Evolutionary conservation across 2,113 vertebrate genomes (phyloP).

Genomic region (Uria aalge): DNA sequence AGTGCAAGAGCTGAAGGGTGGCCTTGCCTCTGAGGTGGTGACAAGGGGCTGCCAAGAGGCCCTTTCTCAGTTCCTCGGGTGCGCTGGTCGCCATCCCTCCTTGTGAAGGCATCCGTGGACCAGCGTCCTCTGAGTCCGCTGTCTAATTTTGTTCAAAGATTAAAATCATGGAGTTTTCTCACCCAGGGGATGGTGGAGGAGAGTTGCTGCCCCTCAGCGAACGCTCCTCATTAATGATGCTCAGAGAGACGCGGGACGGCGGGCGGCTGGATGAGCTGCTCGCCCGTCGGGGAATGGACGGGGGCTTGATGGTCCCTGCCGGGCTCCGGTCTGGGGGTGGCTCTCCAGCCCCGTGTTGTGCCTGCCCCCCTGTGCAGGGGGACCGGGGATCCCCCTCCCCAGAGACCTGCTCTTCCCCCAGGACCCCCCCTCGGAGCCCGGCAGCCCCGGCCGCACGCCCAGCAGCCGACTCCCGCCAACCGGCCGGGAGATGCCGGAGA

Average conservation of each 20-base stretch:
- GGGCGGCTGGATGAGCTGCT: not conserved
- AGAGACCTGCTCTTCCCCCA: not conserved
- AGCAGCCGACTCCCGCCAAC: slow-evolving; percentile 64
- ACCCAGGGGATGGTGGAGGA: not conserved
- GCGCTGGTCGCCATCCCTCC: not conserved
- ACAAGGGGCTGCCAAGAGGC: not conserved
- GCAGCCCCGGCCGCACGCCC: slow-evolving; percentile 73
- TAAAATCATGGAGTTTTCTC: not conserved
- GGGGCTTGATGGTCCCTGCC: not conserved
- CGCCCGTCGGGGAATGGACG: fast-evolving
- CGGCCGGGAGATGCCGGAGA: slow-evolving; percentile 74
- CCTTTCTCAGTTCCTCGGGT: not conserved
- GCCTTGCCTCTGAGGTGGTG: not conserved
- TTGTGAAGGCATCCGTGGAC: not conserved
- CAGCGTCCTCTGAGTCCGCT: not conserved
- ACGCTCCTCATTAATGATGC: fast-evolving
- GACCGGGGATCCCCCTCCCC: not conserved
- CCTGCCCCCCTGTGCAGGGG: not conserved
- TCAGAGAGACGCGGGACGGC: fast-evolving
- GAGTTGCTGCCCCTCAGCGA: fast-evolving
- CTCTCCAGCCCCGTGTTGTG: fast-evolving
- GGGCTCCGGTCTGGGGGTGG: fast-evolving
- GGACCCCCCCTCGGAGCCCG: slow-evolving; percentile 82
- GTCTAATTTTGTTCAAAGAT: not conserved
- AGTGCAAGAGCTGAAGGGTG: not conserved